A percentile compares a stretch with the other conserved stretches of the same genome.
Evolutionary conservation across 1,140 invertebrate species (phyloP).

Genomic region (Rhyzopertha dominica): DNA sequence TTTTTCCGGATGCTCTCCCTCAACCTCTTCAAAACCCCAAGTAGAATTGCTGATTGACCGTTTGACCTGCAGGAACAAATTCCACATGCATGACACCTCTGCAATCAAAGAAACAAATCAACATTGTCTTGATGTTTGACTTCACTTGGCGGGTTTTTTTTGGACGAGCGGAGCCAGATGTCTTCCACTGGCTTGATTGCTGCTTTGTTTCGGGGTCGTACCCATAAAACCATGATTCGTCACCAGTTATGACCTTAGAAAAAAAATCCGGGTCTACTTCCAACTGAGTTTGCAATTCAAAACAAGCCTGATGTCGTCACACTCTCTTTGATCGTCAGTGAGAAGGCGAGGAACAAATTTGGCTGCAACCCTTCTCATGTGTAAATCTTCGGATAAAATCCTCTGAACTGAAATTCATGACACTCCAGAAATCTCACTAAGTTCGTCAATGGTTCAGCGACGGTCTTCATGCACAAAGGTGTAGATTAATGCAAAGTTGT

Average conservation of each 20-base stretch:
- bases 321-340: slow-evolving; percentile 7
- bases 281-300: slow-evolving; percentile 16
- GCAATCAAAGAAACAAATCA: slow-evolving; percentile 11
- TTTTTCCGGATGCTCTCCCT: slow-evolving; percentile 16
- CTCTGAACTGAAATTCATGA: slow-evolving; percentile 10
- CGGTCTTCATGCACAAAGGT: slow-evolving; percentile 13
- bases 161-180: slow-evolving; percentile 12
- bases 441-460: slow-evolving; percentile 8
- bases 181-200: slow-evolving; percentile 22
- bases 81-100: background rate
- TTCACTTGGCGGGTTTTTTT: slow-evolving; percentile 15
- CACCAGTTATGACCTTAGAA: slow-evolving; percentile 20
- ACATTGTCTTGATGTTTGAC: slow-evolving; percentile 16
- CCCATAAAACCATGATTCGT: slow-evolving; percentile 27
- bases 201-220: slow-evolving; percentile 29
- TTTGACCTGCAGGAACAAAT: slow-evolving; percentile 5
- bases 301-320: slow-evolving; percentile 5
- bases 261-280: slow-evolving; percentile 17
- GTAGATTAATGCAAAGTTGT: too few species aligned
- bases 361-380: slow-evolving; percentile 6
- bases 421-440: slow-evolving; percentile 7
- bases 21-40: slow-evolving; percentile 13
- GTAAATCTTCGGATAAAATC: slow-evolving; percentile 17
- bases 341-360: slow-evolving; percentile 15
- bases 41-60: slow-evolving; percentile 16